These are phyloP conservation scores for Ctenicera cuprea DNA, from an alignment of 2,888 invertebrate genomes.

Conservation along the genomic window DNA sequence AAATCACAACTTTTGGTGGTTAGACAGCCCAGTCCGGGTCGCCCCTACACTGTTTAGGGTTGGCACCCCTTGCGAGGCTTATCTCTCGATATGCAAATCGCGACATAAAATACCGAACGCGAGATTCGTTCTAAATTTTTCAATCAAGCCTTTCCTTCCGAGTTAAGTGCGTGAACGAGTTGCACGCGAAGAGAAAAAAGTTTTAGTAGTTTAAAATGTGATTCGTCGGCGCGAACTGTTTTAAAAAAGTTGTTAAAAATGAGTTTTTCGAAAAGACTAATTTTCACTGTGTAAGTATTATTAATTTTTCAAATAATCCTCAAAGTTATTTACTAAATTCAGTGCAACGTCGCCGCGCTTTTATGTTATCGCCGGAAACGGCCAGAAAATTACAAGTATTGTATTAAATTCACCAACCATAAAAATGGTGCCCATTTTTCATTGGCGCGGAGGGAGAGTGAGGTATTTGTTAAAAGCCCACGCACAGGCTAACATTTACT, in stretches of 20 bases:
- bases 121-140: conserved; percentile 40
- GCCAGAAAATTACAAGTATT: conserved; percentile 13
- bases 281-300: conserved; percentile 26
- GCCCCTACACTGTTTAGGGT: conserved; percentile 57
- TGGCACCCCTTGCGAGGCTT: conserved; percentile 51
- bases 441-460: conserved; percentile 11
- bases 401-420: conserved; percentile 24
- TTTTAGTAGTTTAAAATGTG: conserved; percentile 29
- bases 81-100: conserved; percentile 55
- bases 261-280: background rate
- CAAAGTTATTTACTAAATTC: background rate
- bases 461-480: conserved; percentile 33
- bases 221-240: conserved; percentile 26
- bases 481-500: conserved; percentile 33
- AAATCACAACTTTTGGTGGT: conserved; percentile 62
- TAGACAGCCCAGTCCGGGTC: conserved; percentile 57
- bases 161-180: conserved; percentile 13
- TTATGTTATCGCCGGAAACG: background rate
- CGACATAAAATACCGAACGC: conserved; percentile 42
- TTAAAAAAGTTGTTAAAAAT: conserved; percentile 33
- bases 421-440: conserved; percentile 34
- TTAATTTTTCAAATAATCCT: background rate
- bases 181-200: background rate
- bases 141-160: conserved; percentile 17
- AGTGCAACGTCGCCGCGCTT: background rate